Evolutionary conservation across 2,888 invertebrate species (phyloP).

Genomic region (Eilema sororculum): DNA sequence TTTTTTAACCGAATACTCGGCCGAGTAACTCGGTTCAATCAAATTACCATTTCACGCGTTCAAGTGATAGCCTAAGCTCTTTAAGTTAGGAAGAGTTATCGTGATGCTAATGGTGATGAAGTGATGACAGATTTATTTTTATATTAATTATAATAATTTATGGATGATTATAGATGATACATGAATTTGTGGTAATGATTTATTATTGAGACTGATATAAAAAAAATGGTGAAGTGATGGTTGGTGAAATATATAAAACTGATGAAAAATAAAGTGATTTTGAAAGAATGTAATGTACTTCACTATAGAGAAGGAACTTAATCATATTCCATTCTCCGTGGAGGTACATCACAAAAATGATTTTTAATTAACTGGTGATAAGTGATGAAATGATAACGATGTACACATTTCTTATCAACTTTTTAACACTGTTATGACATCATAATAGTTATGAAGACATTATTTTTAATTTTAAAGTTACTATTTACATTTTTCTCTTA

Average conservation of each 20-base stretch:
- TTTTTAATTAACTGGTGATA: background rate
- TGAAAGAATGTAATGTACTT: background rate
- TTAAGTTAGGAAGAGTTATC: too few relatives aligned
- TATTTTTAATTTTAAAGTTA: background rate
- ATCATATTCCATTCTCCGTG: too few relatives aligned
- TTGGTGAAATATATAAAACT: background rate
- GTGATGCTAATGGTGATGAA: background rate
- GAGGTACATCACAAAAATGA: background rate
- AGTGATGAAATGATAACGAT: background rate
- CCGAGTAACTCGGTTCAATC: too few relatives aligned
- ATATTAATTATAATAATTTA: background rate
- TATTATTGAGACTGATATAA: too few relatives aligned
- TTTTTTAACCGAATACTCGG: too few relatives aligned
- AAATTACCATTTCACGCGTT: too few relatives aligned
- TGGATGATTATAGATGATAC: background rate
- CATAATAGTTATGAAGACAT: too few relatives aligned
- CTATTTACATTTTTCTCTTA: conserved; percentile 6
- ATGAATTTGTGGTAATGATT: background rate
- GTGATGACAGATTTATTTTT: background rate
- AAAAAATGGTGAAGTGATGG: too few relatives aligned
- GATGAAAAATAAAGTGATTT: background rate
- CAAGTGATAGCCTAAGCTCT: too few relatives aligned
- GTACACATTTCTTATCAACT: background rate
- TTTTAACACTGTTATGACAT: background rate
- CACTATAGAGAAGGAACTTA: too few relatives aligned